Evolutionary conservation across 1,140 invertebrate genomes (phyloP).

Genomic region (Drosophila santomea): DNA sequence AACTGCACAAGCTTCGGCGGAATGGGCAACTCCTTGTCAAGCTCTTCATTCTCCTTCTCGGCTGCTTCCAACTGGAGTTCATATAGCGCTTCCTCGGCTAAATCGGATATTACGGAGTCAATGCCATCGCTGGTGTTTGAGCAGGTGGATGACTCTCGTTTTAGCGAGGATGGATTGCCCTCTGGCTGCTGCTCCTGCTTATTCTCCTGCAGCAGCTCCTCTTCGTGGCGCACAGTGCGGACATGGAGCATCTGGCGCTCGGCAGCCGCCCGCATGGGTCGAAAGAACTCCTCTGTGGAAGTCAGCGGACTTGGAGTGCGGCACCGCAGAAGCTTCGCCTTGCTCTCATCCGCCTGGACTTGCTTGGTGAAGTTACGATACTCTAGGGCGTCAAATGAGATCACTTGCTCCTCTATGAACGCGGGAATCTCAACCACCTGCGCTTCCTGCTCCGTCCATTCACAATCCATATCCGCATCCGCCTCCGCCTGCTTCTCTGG

Average conservation of each 20-base stretch:
- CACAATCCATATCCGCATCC: constrained; percentile 60
- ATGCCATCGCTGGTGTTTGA: constrained; percentile 82
- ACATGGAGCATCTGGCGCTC: constrained; percentile 64
- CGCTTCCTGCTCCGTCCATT: constrained; percentile 36
- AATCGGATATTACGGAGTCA: constrained; percentile 79
- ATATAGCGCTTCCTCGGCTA: constrained; percentile 74
- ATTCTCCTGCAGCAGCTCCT: constrained; percentile 52
- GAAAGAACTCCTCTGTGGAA: constrained; percentile 69
- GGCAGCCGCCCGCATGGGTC: constrained; percentile 66
- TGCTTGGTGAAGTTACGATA: constrained; percentile 70
- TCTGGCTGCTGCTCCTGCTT: constrained; percentile 11
- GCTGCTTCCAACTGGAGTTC: constrained; percentile 76
- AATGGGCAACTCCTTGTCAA: constrained; percentile 20
- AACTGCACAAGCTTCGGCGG: constrained; percentile 59
- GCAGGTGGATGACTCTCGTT: constrained; percentile 65
- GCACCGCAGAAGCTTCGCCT: constrained; percentile 41
- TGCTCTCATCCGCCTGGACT: constrained; percentile 64
- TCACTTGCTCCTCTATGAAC: constrained; percentile 1
- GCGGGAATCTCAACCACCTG: not conserved
- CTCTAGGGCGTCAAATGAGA: constrained; percentile 52
- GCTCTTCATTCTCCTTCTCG: constrained; percentile 51
- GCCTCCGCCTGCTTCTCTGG: constrained; percentile 58
- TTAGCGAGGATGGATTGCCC: constrained; percentile 4
- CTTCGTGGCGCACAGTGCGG: constrained; percentile 68
- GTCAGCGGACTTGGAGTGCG: constrained; percentile 72